Evolutionary conservation across 2,797 vertebrate species (phyloP).

Genomic region (Eidolon dupreanum): DNA sequence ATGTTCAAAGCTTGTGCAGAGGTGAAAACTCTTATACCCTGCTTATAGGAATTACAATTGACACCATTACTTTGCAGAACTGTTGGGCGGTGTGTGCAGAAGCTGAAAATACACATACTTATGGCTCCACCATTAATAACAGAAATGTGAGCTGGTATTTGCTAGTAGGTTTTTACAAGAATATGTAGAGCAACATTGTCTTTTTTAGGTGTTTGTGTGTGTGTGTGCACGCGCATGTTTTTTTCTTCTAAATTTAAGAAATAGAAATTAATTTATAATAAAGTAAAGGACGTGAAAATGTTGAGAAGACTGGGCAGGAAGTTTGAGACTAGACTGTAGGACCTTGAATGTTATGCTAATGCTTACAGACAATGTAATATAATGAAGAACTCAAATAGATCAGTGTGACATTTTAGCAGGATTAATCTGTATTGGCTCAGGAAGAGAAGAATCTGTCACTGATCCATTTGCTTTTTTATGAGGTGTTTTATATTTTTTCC

Average conservation of each 20-base stretch:
- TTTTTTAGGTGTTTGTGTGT: not conserved
- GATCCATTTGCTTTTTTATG: not conserved
- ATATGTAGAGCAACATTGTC: not conserved
- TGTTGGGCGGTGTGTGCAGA: not conserved
- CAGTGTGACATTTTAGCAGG: not conserved
- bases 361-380: not conserved
- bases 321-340: not conserved
- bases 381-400: not conserved
- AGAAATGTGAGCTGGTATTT: not conserved
- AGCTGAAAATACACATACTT: not conserved
- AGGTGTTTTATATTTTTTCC: not conserved
- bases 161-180: not conserved
- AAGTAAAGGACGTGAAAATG: not conserved
- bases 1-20: constrained; percentile 18
- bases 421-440: not conserved
- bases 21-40: not conserved
- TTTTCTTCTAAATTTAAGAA: not conserved
- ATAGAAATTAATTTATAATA: not conserved
- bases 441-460: not conserved
- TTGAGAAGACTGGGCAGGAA: not conserved
- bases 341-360: not conserved
- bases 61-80: not conserved
- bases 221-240: not conserved
- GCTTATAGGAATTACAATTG: not conserved
- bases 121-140: not conserved